Percentiles rank a stretch among this genome's conserved stretches.
These are phyloP conservation scores for Drosophila truncata DNA, from an alignment of 1,140 invertebrate genomes.

Conservation along the genomic window DNA sequence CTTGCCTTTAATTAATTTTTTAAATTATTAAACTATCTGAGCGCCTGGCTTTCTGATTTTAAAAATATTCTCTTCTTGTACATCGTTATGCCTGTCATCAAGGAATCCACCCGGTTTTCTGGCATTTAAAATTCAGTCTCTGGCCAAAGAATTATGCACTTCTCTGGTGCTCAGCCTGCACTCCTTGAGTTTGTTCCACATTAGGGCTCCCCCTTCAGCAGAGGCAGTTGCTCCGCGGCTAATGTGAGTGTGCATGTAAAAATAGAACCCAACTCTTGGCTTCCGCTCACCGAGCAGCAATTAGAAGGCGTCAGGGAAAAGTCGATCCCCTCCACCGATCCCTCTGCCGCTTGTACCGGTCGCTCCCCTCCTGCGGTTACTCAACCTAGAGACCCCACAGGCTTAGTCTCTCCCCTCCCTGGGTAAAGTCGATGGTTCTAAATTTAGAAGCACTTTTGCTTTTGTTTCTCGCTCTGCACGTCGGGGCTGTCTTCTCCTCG, in stretches of 20 bases:
- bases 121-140: constrained; percentile 31
- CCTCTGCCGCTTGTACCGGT: background rate
- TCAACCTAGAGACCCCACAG: constrained; percentile 63
- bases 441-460: constrained; percentile 78
- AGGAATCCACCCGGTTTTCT: constrained; percentile 10
- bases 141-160: constrained; percentile 18
- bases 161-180: background rate
- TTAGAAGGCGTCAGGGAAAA: constrained; percentile 66
- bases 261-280: constrained; percentile 63
- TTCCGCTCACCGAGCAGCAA: constrained; percentile 57
- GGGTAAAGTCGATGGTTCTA: constrained; percentile 54
- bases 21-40: background rate
- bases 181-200: constrained; percentile 45
- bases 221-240: constrained; percentile 26
- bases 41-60: background rate
- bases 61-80: constrained; percentile 2
- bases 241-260: constrained; percentile 53
- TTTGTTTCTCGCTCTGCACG: constrained; percentile 56
- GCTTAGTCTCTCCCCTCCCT: constrained; percentile 8
- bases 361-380: constrained; percentile 63
- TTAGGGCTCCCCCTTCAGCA: constrained; percentile 22
- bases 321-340: constrained; percentile 1
- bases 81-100: constrained; percentile 22
- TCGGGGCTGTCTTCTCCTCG: constrained; percentile 24
- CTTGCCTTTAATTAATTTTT: background rate